Base-by-base conservation (phyloP, 1,140 invertebrate species). In the Homalodisca vitripennis region DNA sequence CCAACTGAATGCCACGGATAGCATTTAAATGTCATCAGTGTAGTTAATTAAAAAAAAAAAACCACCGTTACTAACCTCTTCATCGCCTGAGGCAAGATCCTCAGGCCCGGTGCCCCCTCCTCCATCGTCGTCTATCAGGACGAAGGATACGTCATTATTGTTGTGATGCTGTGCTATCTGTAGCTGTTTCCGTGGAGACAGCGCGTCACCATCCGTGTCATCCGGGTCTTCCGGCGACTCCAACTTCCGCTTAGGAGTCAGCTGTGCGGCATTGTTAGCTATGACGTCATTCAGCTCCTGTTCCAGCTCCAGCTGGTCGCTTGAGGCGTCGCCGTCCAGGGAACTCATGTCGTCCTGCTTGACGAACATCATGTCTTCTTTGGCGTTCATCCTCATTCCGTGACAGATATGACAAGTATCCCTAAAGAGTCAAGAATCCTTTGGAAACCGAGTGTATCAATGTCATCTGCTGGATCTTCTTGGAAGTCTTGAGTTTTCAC, bases 71-170 rank as follows among this genome's bases (percentile, higher is more conserved):
- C 55, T 60, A 51, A 70, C 69, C 69, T 70, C 69, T 57, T 70
- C 69, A 30, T 70, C 69, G 27, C 69, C 69, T 29, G 69, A 70
- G 30, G 62, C 62, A 17, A 70, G 47, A 26, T 70, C 69, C 24
- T 70, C 69, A n/a, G 65, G 65, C 20, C 65, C 65, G 27, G 65
- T 67, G 3, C 65, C 65, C 14, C 63, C 69, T 2, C 34, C 63
- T 3, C 62, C 47, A 20, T 84, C 81, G 24, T 84, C 82, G 32
- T 80, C 79, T 69, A 80, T 79, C 57, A 86, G 79, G 14, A 86
- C 84, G 73, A 87, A 86, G 2, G 80, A 79, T 20, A 86, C 85
- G 73, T 86, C 84, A 75, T 85, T 84, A 74, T 85, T 84, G 75
- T 84, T 83, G 65, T 70, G 62, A 66, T 70, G 69, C 26, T 69